Percentiles rank a stretch among this genome's conserved stretches.
These are phyloP conservation scores for Otus sunia DNA, from an alignment of 2,113 vertebrate species.

Conservation along the genomic window DNA sequence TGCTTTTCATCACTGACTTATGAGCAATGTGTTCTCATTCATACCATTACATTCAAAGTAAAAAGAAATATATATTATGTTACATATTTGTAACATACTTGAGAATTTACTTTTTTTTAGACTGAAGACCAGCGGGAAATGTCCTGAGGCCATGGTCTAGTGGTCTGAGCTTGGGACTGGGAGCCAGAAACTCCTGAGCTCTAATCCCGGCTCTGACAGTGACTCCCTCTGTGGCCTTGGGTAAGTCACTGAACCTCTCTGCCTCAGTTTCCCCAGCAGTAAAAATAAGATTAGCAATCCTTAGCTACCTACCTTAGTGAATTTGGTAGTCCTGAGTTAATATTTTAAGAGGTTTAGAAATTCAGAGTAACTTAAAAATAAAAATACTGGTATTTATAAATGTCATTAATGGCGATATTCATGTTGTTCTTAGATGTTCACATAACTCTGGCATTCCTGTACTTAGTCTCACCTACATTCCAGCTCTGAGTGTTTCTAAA, in stretches of 20 bases:
- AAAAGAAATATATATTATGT: not conserved
- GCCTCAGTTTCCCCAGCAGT: conserved; percentile 41
- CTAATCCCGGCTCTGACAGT: conserved; percentile 59
- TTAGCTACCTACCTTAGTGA: not conserved
- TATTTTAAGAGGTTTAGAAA: not conserved
- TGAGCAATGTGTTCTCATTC: not conserved
- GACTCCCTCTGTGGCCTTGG: conserved; percentile 60
- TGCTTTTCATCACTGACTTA: not conserved
- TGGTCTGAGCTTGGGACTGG: conserved; percentile 57
- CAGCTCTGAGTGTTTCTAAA: conserved; percentile 10
- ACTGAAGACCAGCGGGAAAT: conserved; percentile 59
- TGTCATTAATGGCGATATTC: not conserved
- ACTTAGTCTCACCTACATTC: not conserved
- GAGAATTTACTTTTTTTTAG: conserved; percentile 66
- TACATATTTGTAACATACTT: conserved; percentile 53
- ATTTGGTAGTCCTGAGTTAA: not conserved
- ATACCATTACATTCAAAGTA: conserved; percentile 2
- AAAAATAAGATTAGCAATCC: not conserved
- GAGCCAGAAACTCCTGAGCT: conserved; percentile 58
- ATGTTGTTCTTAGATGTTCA: not conserved
- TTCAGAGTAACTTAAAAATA: not conserved
- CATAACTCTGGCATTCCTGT: not conserved
- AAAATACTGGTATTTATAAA: not conserved
- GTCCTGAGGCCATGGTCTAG: conserved; percentile 56
- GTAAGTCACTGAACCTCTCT: conserved; percentile 60